phyloP scores from a whole-genome alignment of 2,797 vertebrate species.

The Channallabes apus region DNA sequence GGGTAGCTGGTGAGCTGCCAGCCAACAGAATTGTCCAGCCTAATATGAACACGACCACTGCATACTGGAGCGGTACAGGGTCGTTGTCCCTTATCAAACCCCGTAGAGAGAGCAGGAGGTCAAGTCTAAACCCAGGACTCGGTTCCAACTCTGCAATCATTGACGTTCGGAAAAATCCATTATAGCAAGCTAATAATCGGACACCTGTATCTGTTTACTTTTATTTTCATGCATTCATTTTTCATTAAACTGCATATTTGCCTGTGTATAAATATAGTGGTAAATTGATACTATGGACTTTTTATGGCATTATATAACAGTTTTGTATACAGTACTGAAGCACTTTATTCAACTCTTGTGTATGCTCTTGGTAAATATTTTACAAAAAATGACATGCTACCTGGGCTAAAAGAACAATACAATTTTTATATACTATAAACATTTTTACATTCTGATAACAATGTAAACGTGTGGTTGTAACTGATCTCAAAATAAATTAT shows the following conservation, averaged over 20 bases:
- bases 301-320: not conserved
- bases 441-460: not conserved
- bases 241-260: constrained; percentile 11
- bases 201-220: not conserved
- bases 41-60: constrained; percentile 46
- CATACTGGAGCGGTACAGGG: constrained; percentile 60
- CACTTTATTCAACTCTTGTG: constrained; percentile 12
- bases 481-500: not conserved
- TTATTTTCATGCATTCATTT: not conserved
- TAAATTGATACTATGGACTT: not conserved
- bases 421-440: not conserved
- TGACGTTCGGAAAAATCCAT: constrained; percentile 87
- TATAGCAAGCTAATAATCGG: constrained; percentile 65
- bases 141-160: constrained; percentile 79
- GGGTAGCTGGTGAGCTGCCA: constrained; percentile 63
- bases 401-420: not conserved
- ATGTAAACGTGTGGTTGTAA: not conserved
- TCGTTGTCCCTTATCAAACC: constrained; percentile 72
- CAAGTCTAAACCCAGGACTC: constrained; percentile 75
- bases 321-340: constrained; percentile 29
- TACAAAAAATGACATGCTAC: not conserved
- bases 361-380: not conserved
- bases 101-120: constrained; percentile 78
- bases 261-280: not conserved
- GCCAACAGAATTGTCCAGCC: constrained; percentile 66